Conservation (phyloP, 2,797 vertebrate genomes). For the Eutrigla gurnardus region DNA sequence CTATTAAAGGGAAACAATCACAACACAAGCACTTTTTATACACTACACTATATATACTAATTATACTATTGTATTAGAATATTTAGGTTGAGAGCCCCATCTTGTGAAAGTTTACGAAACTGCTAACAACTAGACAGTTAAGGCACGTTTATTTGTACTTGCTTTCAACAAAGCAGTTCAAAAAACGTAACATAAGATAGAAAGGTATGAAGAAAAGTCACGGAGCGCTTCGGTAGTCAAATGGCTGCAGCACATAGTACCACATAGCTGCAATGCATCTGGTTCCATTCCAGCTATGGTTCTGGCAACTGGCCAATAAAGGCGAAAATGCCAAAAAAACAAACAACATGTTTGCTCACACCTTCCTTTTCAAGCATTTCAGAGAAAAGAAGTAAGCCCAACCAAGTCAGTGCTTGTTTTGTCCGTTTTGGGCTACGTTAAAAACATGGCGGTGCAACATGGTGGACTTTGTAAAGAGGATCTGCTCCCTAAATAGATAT, state of each 20-base stretch:
- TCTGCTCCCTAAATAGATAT: no score
- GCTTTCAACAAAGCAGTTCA: background rate
- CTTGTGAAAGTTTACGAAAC: slow-evolving; percentile 59
- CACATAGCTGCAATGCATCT: background rate
- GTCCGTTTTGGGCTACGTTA: no score
- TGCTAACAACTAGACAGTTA: slow-evolving; percentile 17
- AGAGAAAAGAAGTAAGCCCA: no score
- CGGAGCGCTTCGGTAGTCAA: background rate
- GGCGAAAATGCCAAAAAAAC: background rate
- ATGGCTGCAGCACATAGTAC: background rate
- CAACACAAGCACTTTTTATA: no score
- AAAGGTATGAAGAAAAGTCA: background rate
- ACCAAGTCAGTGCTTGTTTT: no score
- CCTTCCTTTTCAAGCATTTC: no score
- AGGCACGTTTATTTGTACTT: background rate
- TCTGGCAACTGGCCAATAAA: background rate
- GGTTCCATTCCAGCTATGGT: background rate
- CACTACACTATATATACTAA: no score
- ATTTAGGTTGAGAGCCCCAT: slow-evolving; percentile 47
- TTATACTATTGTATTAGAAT: no score
- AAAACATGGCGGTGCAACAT: no score
- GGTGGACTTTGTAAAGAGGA: no score
- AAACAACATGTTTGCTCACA: no score
- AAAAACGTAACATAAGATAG: background rate
- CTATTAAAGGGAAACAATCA: background rate